Evolutionary conservation across 2,888 invertebrate genomes (phyloP), one percentile per base, ranked within the genome.

Genomic region (Diaprepes abbreviatus): DNA sequence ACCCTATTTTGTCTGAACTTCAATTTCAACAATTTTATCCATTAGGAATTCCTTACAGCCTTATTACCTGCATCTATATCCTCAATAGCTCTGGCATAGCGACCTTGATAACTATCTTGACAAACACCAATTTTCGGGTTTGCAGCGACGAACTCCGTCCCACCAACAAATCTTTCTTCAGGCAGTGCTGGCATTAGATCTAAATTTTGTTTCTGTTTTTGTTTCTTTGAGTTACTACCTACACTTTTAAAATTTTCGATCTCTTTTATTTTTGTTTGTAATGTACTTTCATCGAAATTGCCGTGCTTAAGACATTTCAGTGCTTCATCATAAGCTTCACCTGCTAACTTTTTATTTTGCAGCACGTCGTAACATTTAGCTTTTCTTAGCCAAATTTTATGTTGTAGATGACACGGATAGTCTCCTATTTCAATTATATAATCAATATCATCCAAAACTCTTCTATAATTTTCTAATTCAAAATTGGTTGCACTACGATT

Each of bases 401-500:
- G 92, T n/a, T 87, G 81, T 58, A 94, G 83, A 70, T 93, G 89
- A 43, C 86, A 85, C 0, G 94, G 93, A 79, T 94, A 95, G 7
- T 88, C 89, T 3, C 80, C 81, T 3, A 88, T 81, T 7, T 87
- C 83, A 0, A 92, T 80, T 10, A 92, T 89, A 64, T 91, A 87
- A 54, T 89, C 86, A n/a, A 92, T 90, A 78, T 95, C 95, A 6
- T 87, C 85, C 36, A 95, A 80, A 0, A 92, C 88, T 48, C 89
- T 87, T 72, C 91, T 88, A 79, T 88, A 90, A 73, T 89, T 88
- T 70, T 90, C 86, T 80, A 93, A 82, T 78, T 93, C 92, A 78
- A 91, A 92, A 35, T 93, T 86, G 0, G 92, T 88, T 0, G 95
- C 95, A 28, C 95, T 94, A 7, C 95, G 88, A 82, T 95, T 95